Conservation (phyloP, 2,797 vertebrate genomes). For the Ctenosaura bakeri region DNA sequence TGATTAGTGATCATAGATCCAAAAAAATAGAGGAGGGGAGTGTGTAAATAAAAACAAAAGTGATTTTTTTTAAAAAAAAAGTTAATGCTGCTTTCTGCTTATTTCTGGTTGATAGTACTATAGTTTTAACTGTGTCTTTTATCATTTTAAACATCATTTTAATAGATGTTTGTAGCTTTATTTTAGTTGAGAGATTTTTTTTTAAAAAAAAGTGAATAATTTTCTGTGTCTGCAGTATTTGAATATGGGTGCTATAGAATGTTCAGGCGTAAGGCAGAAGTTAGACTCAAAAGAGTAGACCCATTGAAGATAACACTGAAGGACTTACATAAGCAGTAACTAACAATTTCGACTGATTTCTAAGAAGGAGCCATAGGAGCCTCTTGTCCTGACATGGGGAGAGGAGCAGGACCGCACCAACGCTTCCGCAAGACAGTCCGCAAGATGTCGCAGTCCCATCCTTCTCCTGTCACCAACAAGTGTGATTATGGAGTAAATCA, state of each 20-base stretch:
- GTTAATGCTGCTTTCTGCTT: background rate
- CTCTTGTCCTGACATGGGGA: too few relatives aligned
- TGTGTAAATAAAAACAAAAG: conserved; percentile 40
- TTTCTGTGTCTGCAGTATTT: background rate
- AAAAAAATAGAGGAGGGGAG: conserved; percentile 17
- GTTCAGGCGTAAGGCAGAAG: too few relatives aligned
- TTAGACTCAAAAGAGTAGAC: too few relatives aligned
- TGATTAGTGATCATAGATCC: conserved; percentile 70
- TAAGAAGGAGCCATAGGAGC: too few relatives aligned
- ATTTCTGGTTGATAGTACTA: background rate
- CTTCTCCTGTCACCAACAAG: too few relatives aligned
- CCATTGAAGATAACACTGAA: too few relatives aligned
- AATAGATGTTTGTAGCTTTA: background rate
- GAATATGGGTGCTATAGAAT: background rate
- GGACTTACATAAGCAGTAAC: too few relatives aligned
- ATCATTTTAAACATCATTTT: background rate
- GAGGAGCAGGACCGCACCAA: too few relatives aligned
- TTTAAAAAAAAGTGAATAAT: background rate
- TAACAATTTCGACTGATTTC: too few relatives aligned
- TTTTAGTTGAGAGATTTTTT: conserved; percentile 7
- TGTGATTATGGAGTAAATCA: too few relatives aligned
- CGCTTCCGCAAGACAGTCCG: too few relatives aligned
- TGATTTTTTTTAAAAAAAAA: conserved; percentile 18
- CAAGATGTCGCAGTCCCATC: too few relatives aligned
- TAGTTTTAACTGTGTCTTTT: background rate